Percentiles rank a stretch among this genome's conserved stretches.
Conservation (phyloP, 2,888 invertebrate species). For the Azorinus chamasolen region DNA sequence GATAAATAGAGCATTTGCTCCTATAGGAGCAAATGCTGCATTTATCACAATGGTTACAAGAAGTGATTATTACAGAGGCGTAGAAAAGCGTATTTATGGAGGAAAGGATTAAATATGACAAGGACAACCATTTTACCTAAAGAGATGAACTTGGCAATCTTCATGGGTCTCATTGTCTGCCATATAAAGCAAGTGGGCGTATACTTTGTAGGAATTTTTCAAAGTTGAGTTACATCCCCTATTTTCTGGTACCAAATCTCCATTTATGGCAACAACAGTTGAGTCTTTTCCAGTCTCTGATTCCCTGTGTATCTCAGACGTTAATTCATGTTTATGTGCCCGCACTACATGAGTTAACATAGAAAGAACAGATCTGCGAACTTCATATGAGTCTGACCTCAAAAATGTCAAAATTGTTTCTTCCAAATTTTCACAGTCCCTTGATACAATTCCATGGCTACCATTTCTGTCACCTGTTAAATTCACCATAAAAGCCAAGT, state of each 20-base stretch:
- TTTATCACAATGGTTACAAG: no score
- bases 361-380: slow-evolving; percentile 31
- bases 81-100: no score
- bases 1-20: no score
- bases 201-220: slow-evolving; percentile 24
- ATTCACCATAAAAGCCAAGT: slow-evolving; percentile 8
- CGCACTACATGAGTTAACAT: slow-evolving; percentile 9
- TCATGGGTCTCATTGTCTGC: slow-evolving; percentile 60
- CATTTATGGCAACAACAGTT: neutral
- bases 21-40: no score
- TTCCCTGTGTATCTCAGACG: no score
- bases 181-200: slow-evolving; percentile 55
- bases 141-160: slow-evolving; percentile 67
- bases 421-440: slow-evolving; percentile 23
- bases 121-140: slow-evolving; percentile 21
- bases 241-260: neutral
- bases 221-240: neutral
- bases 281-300: neutral
- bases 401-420: slow-evolving; percentile 31
- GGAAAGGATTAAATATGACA: neutral
- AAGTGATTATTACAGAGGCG: no score
- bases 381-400: slow-evolving; percentile 55
- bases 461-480: neutral
- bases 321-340: neutral
- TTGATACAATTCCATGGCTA: neutral